Conservation (phyloP, 2,113 vertebrate genomes). For the Coptodon bakossiorum region DNA sequence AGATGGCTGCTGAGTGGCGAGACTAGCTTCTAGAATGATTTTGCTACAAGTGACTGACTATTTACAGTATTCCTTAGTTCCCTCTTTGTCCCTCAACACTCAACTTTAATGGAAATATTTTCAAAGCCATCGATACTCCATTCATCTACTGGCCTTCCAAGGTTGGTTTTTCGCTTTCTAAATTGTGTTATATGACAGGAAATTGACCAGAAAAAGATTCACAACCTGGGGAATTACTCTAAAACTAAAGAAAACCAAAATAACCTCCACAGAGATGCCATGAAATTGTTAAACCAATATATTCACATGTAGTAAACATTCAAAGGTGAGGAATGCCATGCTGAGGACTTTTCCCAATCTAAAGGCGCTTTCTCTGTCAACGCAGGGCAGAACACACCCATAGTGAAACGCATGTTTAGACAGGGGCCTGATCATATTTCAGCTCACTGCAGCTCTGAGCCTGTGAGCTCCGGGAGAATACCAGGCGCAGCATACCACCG, state of each 20-base stretch:
- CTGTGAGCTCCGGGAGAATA: slow-evolving; percentile 46
- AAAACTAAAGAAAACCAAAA: not conserved
- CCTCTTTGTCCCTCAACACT: not conserved
- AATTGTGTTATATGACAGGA: not conserved
- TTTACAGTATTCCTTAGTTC: not conserved
- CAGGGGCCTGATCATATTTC: slow-evolving; percentile 61
- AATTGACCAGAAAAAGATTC: not conserved
- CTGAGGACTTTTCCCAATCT: not conserved
- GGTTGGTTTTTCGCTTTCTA: not conserved
- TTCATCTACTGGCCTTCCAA: not conserved
- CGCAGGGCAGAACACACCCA: slow-evolving; percentile 36
- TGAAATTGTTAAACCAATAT: not conserved
- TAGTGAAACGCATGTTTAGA: slow-evolving; percentile 52
- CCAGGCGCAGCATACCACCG: slow-evolving; percentile 64
- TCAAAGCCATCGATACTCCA: not conserved
- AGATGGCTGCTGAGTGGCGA: not conserved
- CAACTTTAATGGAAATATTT: not conserved
- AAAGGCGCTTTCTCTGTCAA: slow-evolving; percentile 42
- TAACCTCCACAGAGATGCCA: not conserved
- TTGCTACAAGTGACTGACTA: not conserved
- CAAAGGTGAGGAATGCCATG: not conserved
- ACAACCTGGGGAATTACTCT: not conserved
- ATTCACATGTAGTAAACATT: not conserved
- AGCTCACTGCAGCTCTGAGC: slow-evolving; percentile 29
- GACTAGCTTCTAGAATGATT: not conserved